Evolutionary conservation across 2,888 invertebrate species (phyloP).

Genomic region (Chaetogeoica ovagalla): DNA sequence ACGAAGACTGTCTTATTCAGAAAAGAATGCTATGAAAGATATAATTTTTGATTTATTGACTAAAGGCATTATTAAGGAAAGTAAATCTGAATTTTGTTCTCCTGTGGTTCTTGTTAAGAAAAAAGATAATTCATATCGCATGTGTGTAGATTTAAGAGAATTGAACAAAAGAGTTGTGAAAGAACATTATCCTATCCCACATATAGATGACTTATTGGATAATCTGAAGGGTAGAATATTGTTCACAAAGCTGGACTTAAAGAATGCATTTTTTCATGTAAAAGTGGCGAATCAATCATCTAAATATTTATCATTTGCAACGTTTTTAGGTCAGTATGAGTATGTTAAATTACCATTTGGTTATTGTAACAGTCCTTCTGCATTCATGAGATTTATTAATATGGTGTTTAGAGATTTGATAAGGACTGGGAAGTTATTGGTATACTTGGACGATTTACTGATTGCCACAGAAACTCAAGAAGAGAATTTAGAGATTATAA

Average conservation of each 20-base stretch:
- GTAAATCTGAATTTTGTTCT: too few relatives aligned
- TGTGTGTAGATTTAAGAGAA: too few relatives aligned
- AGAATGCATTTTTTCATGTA: conserved; percentile 34
- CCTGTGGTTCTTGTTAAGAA: too few relatives aligned
- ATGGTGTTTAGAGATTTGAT: conserved; percentile 13
- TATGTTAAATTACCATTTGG: conserved; percentile 40
- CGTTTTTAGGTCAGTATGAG: conserved; percentile 36
- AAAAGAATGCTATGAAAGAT: too few relatives aligned
- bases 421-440: neutral
- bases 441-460: conserved; percentile 37
- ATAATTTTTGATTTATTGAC: too few relatives aligned
- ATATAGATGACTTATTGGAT: conserved; percentile 34
- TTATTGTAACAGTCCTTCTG: conserved; percentile 24
- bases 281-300: conserved; percentile 24
- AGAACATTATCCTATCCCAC: conserved; percentile 25
- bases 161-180: conserved; percentile 13
- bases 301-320: conserved; percentile 27
- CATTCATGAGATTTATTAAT: conserved; percentile 32
- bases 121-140: too few relatives aligned
- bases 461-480: conserved; percentile 10
- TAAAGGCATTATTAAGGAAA: too few relatives aligned
- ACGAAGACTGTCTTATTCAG: too few relatives aligned
- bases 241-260: conserved; percentile 28
- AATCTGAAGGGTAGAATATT: neutral
- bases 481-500: neutral